These are phyloP conservation scores for Colossoma macropomum DNA, from an alignment of 2,113 vertebrate genomes.

Conservation along the genomic window DNA sequence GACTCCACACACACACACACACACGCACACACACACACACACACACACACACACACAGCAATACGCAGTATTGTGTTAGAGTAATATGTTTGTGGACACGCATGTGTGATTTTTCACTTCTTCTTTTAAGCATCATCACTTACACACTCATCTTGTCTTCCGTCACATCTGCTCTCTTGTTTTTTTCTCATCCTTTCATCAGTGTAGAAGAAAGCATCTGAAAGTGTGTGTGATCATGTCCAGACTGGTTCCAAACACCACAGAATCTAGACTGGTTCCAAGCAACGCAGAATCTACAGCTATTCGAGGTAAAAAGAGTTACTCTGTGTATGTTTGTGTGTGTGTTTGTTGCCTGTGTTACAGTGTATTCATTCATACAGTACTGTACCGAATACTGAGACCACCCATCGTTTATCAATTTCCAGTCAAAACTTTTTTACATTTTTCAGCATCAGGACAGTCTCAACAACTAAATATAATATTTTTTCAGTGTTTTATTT, in stretches of 20 bases:
- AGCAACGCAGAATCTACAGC: not conserved
- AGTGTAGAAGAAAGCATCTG: not conserved
- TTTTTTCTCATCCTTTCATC: not conserved
- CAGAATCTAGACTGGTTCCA: not conserved
- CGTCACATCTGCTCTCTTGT: constrained; percentile 28
- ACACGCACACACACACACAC: not conserved
- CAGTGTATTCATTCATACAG: too few species aligned
- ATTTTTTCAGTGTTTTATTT: too few species aligned
- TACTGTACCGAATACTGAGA: too few species aligned
- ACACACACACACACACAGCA: too few species aligned
- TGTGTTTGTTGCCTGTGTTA: too few species aligned
- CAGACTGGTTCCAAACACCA: not conserved
- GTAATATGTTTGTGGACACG: constrained; percentile 9
- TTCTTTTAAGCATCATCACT: constrained; percentile 27
- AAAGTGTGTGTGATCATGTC: not conserved
- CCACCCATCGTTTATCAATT: too few species aligned
- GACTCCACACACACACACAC: too few species aligned
- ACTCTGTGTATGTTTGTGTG: too few species aligned
- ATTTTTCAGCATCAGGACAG: too few species aligned
- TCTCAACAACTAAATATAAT: too few species aligned
- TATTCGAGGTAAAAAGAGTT: not conserved
- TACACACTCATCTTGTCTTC: constrained; percentile 17
- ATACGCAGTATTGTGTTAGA: not conserved
- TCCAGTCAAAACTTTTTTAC: too few species aligned
- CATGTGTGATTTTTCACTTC: constrained; percentile 49